phyloP scores from a whole-genome alignment of 2,113 vertebrate genomes.

The Lasiurus cinereus region DNA sequence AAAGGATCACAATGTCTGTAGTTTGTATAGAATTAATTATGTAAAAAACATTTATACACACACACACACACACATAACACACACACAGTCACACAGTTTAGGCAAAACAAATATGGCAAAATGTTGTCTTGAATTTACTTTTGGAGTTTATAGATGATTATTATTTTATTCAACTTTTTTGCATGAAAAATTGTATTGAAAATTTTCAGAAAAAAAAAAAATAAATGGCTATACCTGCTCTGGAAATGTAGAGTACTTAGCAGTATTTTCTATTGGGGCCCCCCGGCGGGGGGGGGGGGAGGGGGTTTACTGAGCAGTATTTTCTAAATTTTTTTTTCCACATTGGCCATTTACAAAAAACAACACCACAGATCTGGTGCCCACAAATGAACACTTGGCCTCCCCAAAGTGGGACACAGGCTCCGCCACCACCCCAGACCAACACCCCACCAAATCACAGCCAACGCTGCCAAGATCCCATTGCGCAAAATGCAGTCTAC shows the following conservation, averaged over 20 bases:
- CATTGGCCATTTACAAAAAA: too few relatives aligned
- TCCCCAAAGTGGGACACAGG: too few relatives aligned
- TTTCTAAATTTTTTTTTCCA: background rate
- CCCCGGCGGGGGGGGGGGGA: too few relatives aligned
- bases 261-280: background rate
- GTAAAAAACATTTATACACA: background rate
- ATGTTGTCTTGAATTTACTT: slow-evolving; percentile 40
- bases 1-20: background rate
- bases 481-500: too few relatives aligned
- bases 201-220: background rate
- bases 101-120: slow-evolving; percentile 27
- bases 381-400: too few relatives aligned
- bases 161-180: slow-evolving; percentile 31
- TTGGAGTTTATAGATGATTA: background rate
- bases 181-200: background rate
- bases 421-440: too few relatives aligned
- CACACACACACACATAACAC: background rate
- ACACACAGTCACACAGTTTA: background rate
- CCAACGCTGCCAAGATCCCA: too few relatives aligned
- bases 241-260: background rate
- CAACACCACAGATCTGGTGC: too few relatives aligned
- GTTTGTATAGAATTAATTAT: background rate
- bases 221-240: background rate
- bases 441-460: too few relatives aligned
- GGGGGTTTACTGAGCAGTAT: background rate